Evolutionary conservation across 2,888 invertebrate genomes (phyloP), one percentile per base, ranked within the genome.

Genomic region (Pantelozetes paolii): DNA sequence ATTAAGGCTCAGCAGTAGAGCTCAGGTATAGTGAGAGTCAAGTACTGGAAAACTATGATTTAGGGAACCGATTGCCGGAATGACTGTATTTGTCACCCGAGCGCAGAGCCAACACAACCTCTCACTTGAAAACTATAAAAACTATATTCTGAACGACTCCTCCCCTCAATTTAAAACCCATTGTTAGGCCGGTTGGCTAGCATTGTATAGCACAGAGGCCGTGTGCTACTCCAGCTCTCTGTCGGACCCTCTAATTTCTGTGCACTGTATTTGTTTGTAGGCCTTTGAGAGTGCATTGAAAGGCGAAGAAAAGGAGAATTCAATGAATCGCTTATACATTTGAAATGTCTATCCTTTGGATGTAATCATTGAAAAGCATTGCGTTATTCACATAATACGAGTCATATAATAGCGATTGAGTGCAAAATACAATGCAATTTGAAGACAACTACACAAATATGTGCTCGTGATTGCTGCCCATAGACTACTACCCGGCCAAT

Each of bases 161-260:
- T 30, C 64, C 64, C 64, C 36, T 64, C 64, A 64, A 64, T 64
- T 64, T 64, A 64, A 64, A 64, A 64, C 36, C 13, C 20, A 64
- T 64, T 64, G 64, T 64, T 54, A 11, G 45, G 18, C 45, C 57
- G 2, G 64, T 15, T 15, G 8, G 30, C 15, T 30, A 28, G 9
- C 30, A 64, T 64, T 64, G 40, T 64, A 64, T 64, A 40, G 20
- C 36, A n/a, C n/a, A n/a, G n/a, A n/a, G n/a, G n/a, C 64, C 64
- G 36, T 18, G 64, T 36, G 36, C 36, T 62, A 23, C 15, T n/a
- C 23, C 54, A 23, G 26, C 23, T 23, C 23, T 23, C 3, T 62
- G 23, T 64, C 64, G 2, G 18, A 36, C 64, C 36, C 64, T 64
- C 64, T 64, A 32, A n/a, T 36, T 64, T 20, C n/a, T 40, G n/a